Evolutionary conservation across 2,797 vertebrate species (phyloP), one percentile per base, ranked within the genome.

Genomic region (Neopelma chrysocephalum): DNA sequence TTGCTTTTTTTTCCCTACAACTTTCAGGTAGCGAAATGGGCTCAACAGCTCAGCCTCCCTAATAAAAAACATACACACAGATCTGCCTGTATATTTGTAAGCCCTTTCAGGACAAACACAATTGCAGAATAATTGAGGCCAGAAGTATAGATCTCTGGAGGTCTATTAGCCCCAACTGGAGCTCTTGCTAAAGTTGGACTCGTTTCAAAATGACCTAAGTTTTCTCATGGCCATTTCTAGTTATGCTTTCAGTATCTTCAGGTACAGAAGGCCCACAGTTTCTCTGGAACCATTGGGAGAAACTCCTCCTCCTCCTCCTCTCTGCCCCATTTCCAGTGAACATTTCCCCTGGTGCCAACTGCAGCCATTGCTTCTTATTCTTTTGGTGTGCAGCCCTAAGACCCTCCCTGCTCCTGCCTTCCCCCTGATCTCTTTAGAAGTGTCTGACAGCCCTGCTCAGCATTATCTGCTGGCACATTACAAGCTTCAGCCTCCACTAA

Each of bases 261-360:
- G 4, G 50, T 1, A 12, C 3, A 31, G 11, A 36, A 76, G n/a
- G n/a, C 9, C 3, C 43, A 3, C 10, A 10, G 15, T 11, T 34
- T 31, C 23, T 31, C 42, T 6, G 29, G 53, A 18, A 82, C 19
- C 26, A 6, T 2, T 19, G 17, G 4, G 15, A 58, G n/a, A 19
- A 13, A n/a, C n/a, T n/a, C n/a, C n/a, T n/a, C n/a, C n/a, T n/a
- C 16, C 21, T 64, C 9, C 23, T 36, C 18, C 40, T 82, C n/a
- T 48, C 12, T 15, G 19, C 64, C 11, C 20, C 0, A 0, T 8
- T 48, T 25, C 47, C 56, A 56, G 6, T 2, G 3, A 58, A 64
- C 7, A 3, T 31, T 54, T 66, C 27, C 27, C 18, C 14, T 6
- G 0, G 10, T 27, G n/a, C 20, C 9, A 26, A 27, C n/a, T 58